These are phyloP conservation scores for Rattus norvegicus DNA, from an alignment of 2,113 vertebrate species.

Conservation along the genomic window GRCr8 NC_086039.1:97695001-97695500, in stretches of 20 bases:
- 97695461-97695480: slow-evolving; percentile 6
- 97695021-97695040: slow-evolving; percentile 49
- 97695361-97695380: slow-evolving; percentile 33
- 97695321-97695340: slow-evolving; percentile 45
- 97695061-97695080: slow-evolving; percentile 47
- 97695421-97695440: background rate
- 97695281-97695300: background rate
- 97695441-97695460: background rate
- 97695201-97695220: slow-evolving; percentile 53
- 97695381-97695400: background rate
- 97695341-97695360: slow-evolving; percentile 45
- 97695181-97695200: slow-evolving; percentile 60
- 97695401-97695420: slow-evolving; percentile 3
- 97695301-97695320: slow-evolving; percentile 55
- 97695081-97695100: slow-evolving; percentile 59
- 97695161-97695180: slow-evolving; percentile 70
- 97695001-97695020: slow-evolving; percentile 11
- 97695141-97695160: slow-evolving; percentile 54
- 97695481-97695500: background rate
- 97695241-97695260: slow-evolving; percentile 37
- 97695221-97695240: slow-evolving; percentile 58
- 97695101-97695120: slow-evolving; percentile 34
- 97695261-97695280: slow-evolving; percentile 41
- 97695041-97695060: slow-evolving; percentile 7
- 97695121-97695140: slow-evolving; percentile 67